Conservation (phyloP, 2,113 vertebrate genomes). For the Rhipidura dahli region DNA sequence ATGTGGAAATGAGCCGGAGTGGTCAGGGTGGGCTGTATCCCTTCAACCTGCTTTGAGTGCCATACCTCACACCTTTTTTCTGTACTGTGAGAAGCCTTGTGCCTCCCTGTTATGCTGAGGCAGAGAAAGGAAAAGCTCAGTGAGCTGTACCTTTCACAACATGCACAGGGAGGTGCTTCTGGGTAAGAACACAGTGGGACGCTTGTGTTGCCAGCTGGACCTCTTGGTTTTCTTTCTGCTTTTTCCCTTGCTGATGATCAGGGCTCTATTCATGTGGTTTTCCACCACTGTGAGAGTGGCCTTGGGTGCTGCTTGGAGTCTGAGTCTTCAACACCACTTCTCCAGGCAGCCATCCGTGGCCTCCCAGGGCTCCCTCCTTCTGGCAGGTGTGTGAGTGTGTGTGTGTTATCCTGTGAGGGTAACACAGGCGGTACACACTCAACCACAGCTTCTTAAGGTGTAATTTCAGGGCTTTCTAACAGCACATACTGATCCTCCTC, state of each 20-base stretch:
- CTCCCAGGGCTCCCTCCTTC: not conserved
- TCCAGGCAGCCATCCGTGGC: not conserved
- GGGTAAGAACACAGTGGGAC: not conserved
- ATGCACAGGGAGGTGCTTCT: not conserved
- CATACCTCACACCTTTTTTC: not conserved
- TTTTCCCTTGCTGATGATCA: not conserved
- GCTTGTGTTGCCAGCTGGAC: not conserved
- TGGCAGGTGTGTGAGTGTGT: not conserved
- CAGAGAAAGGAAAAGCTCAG: not conserved
- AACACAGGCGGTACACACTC: not conserved
- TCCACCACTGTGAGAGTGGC: not conserved
- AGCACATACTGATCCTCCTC: not conserved
- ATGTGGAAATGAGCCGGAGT: not conserved
- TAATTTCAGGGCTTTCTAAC: not conserved
- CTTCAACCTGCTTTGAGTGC: not conserved
- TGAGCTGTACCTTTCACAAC: not conserved
- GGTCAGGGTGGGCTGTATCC: not conserved
- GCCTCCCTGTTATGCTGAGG: not conserved
- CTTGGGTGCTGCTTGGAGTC: not conserved
- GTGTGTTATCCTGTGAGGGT: fast-evolving
- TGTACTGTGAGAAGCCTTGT: not conserved
- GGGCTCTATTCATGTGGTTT: fast-evolving
- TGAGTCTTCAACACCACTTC: not conserved
- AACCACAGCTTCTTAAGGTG: not conserved
- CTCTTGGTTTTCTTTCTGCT: not conserved